Evolutionary conservation across 2,113 vertebrate species (phyloP).

Genomic region (Pelecanus crispus): DNA sequence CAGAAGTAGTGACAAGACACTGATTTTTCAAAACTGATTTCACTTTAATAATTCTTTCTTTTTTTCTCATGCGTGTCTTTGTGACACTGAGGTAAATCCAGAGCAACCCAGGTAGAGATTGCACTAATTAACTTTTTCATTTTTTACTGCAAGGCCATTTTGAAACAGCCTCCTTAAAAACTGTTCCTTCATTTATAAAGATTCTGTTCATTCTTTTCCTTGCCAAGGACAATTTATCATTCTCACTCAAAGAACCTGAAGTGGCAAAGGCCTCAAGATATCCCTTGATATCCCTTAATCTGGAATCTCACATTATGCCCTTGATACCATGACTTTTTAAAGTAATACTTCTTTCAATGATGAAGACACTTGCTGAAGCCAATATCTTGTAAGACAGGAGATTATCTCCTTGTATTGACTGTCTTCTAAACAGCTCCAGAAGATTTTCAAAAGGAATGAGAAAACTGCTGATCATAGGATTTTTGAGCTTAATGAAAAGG

Average conservation of each 20-base stretch:
- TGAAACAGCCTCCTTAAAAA: not conserved
- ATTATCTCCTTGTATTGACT: not conserved
- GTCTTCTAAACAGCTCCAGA: not conserved
- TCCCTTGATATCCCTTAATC: not conserved
- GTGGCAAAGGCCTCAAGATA: not conserved
- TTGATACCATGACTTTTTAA: not conserved
- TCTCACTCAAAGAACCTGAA: not conserved
- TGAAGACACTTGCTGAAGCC: not conserved
- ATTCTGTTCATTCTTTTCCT: not conserved
- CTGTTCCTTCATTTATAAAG: not conserved
- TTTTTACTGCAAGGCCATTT: not conserved
- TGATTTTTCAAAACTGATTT: not conserved
- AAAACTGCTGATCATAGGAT: not conserved
- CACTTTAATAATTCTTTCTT: not conserved
- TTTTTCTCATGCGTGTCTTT: not conserved
- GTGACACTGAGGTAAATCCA: not conserved
- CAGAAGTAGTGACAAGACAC: not conserved
- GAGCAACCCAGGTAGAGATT: not conserved
- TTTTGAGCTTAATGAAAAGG: not conserved
- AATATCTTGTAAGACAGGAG: not conserved
- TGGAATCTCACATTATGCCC: not conserved
- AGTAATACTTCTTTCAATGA: not conserved
- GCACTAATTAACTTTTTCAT: not conserved
- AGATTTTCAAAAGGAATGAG: not conserved
- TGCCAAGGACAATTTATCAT: not conserved